phyloP scores from a whole-genome alignment of 2,888 invertebrate species.

The Drosophila bunnanda region DNA sequence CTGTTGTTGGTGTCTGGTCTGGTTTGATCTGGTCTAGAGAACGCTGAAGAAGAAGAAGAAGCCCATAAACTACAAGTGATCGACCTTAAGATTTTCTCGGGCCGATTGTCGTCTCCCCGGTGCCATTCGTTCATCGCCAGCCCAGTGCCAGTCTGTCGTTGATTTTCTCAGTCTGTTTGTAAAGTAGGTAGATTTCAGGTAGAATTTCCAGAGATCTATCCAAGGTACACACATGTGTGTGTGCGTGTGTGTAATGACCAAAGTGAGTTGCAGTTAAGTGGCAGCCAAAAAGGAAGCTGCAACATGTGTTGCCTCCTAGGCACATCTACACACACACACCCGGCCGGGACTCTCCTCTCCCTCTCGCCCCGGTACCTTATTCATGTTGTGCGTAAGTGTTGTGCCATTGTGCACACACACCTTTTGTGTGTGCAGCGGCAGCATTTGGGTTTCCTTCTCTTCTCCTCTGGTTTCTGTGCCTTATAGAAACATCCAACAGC shows the following conservation, averaged over 20 bases:
- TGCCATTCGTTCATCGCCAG: slow-evolving; percentile 41
- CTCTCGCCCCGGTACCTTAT: not conserved
- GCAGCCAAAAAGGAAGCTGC: slow-evolving; percentile 79
- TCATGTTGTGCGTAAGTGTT: slow-evolving; percentile 67
- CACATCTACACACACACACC: not conserved
- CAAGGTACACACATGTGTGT: not conserved
- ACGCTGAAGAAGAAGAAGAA: slow-evolving; percentile 47
- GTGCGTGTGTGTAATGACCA: slow-evolving; percentile 54
- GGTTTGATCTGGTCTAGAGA: slow-evolving; percentile 36
- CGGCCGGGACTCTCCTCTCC: slow-evolving; percentile 17
- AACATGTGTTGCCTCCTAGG: slow-evolving; percentile 65
- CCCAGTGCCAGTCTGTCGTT: slow-evolving; percentile 40
- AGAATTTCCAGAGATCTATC: slow-evolving; percentile 48
- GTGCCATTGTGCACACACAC: slow-evolving; percentile 71
- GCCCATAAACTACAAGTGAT: slow-evolving; percentile 81
- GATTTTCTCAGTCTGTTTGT: slow-evolving; percentile 26
- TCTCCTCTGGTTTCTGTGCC: slow-evolving; percentile 4
- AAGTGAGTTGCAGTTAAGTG: slow-evolving; percentile 80
- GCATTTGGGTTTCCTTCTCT: slow-evolving; percentile 18
- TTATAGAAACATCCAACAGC: slow-evolving; percentile 48
- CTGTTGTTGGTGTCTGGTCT: slow-evolving; percentile 25
- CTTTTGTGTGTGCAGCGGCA: slow-evolving; percentile 54
- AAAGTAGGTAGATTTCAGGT: slow-evolving; percentile 73
- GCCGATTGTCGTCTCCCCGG: slow-evolving; percentile 62
- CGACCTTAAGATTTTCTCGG: slow-evolving; percentile 76